These are phyloP conservation scores for Rana temporaria DNA, from an alignment of 2,113 vertebrate genomes.

Conservation along the genomic window DNA sequence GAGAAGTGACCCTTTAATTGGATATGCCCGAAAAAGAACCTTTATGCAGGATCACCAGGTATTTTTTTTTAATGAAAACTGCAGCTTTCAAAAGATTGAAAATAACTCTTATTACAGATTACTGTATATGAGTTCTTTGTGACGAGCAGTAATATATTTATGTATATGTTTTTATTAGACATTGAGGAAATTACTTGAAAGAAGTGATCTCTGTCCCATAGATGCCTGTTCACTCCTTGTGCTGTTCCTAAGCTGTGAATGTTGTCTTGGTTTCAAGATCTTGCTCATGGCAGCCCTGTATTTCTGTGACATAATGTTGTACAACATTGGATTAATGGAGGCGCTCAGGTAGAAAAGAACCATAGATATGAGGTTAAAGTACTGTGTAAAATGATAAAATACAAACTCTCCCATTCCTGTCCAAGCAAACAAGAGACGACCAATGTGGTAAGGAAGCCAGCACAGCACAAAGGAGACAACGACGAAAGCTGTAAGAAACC, in stretches of 20 bases:
- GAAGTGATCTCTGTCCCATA: not conserved
- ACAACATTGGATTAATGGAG: slow-evolving; percentile 58
- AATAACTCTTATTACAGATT: no score
- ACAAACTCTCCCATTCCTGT: not conserved
- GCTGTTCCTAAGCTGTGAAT: not conserved
- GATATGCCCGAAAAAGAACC: no score
- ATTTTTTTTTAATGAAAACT: no score
- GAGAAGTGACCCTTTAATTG: no score
- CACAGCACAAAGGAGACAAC: slow-evolving; percentile 58
- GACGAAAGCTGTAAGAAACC: slow-evolving; percentile 20
- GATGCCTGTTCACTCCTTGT: not conserved
- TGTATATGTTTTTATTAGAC: no score
- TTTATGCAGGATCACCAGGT: no score
- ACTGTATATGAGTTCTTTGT: no score
- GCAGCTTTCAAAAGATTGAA: no score
- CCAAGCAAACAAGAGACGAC: slow-evolving; percentile 58
- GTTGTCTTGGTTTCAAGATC: slow-evolving; percentile 4
- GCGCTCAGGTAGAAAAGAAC: slow-evolving; percentile 59
- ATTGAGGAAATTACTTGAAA: not conserved
- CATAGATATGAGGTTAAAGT: slow-evolving; percentile 60
- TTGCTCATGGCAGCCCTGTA: slow-evolving; percentile 39
- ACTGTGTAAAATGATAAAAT: slow-evolving; percentile 50
- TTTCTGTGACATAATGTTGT: slow-evolving; percentile 54
- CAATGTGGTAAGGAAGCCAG: slow-evolving; percentile 57
- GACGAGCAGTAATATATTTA: no score